A percentile compares a stretch with the other conserved stretches of the same genome.
These are phyloP conservation scores for Eurypyga helias DNA, from an alignment of 2,113 vertebrate genomes.

Conservation along the genomic window DNA sequence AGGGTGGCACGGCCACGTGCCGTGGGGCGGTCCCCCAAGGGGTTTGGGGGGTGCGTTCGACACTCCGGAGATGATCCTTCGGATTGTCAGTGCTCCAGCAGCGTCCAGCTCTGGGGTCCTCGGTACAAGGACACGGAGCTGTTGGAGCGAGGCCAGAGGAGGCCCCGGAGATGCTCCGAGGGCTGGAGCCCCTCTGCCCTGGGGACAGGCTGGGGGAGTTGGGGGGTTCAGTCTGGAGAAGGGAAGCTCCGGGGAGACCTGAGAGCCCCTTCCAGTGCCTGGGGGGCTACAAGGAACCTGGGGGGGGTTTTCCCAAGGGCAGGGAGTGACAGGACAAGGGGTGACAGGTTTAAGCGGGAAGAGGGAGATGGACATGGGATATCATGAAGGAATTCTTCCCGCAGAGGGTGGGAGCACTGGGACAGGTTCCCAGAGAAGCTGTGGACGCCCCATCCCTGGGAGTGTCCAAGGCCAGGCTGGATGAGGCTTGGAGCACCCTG, in stretches of 20 bases:
- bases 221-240: not conserved
- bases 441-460: not conserved
- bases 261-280: too few species aligned
- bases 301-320: too few species aligned
- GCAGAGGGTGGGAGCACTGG: not conserved
- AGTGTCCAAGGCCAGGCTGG: accelerated
- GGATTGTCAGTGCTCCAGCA: accelerated
- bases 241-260: not conserved
- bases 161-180: accelerated
- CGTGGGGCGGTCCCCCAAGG: accelerated
- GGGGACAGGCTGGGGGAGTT: not conserved
- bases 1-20: accelerated
- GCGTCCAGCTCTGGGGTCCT: not conserved
- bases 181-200: not conserved
- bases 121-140: accelerated
- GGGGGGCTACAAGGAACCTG: too few species aligned
- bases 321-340: too few species aligned
- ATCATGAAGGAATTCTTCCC: accelerated
- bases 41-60: accelerated
- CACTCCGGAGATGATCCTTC: not conserved
- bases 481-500: accelerated
- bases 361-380: not conserved
- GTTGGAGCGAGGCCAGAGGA: accelerated
- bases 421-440: not conserved
- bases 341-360: not conserved